Evolutionary conservation across 2,113 vertebrate species (phyloP).

Genomic region (Baryphthengus martii): DNA sequence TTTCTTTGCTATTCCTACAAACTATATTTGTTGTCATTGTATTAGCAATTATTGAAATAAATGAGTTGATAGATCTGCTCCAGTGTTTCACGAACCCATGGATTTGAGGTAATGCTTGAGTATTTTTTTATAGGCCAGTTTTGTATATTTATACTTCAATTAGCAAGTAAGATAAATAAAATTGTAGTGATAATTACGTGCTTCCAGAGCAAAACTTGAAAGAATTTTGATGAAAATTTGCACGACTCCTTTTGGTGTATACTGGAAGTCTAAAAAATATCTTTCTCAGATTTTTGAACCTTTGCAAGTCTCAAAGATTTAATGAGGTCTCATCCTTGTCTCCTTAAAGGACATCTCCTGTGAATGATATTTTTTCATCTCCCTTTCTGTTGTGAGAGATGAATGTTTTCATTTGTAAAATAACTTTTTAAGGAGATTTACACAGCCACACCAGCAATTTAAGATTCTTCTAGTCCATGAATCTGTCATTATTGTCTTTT

Average conservation of each 20-base stretch:
- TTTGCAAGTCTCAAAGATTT: background rate
- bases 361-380: background rate
- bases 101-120: background rate
- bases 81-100: accelerated
- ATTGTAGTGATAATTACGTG: background rate
- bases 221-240: background rate
- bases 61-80: background rate
- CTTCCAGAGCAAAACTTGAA: background rate
- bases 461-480: background rate
- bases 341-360: background rate
- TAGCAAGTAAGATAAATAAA: background rate
- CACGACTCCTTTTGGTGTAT: background rate
- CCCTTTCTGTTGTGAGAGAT: background rate
- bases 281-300: background rate
- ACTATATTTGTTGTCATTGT: background rate
- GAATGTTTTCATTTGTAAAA: background rate
- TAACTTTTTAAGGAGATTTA: background rate
- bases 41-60: background rate
- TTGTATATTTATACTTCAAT: background rate
- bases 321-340: background rate
- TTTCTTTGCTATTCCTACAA: background rate
- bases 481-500: background rate
- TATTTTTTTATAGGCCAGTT: background rate
- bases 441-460: background rate
- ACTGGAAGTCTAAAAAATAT: background rate